Conservation (phyloP, 1,140 invertebrate species). For the Belonocnema kinseyi region DNA sequence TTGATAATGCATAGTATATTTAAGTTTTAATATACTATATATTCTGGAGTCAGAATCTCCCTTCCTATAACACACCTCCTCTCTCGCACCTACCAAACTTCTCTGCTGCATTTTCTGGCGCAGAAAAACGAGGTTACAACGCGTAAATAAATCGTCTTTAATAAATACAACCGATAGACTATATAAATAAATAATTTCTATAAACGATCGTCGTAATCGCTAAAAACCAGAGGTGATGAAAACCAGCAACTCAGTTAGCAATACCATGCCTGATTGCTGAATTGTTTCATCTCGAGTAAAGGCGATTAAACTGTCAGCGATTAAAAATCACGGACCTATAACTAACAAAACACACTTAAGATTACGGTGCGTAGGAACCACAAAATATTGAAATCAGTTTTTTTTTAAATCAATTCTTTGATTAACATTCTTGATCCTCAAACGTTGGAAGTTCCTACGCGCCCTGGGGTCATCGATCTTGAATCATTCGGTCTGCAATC, state of each 20-base stretch:
- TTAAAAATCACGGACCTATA: conserved; percentile 14
- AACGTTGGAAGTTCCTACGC: conserved; percentile 37
- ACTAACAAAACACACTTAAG: conserved; percentile 23
- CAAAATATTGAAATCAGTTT: neutral
- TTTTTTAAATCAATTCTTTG: neutral
- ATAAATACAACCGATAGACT: conserved; percentile 74
- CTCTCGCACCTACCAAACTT: conserved; percentile 35
- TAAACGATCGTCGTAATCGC: conserved; percentile 50
- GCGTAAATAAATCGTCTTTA: conserved; percentile 70
- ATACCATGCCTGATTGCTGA: neutral
- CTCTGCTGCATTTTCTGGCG: conserved; percentile 32
- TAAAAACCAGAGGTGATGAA: conserved; percentile 31
- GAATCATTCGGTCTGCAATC: conserved; percentile 45
- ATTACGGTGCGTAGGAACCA: neutral
- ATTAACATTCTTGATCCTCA: no score
- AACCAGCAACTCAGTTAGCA: neutral
- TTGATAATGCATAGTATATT: conserved; percentile 44
- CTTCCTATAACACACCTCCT: conserved; percentile 30
- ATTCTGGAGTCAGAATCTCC: conserved; percentile 20
- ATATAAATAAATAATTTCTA: conserved; percentile 72
- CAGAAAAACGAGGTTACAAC: conserved; percentile 59
- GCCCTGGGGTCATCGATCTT: conserved; percentile 42
- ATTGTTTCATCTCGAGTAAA: conserved; percentile 4
- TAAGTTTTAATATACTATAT: conserved; percentile 32
- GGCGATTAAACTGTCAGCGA: neutral